Evolutionary conservation across 2,797 vertebrate genomes (phyloP).

Genomic region (Varecia variegata): DNA sequence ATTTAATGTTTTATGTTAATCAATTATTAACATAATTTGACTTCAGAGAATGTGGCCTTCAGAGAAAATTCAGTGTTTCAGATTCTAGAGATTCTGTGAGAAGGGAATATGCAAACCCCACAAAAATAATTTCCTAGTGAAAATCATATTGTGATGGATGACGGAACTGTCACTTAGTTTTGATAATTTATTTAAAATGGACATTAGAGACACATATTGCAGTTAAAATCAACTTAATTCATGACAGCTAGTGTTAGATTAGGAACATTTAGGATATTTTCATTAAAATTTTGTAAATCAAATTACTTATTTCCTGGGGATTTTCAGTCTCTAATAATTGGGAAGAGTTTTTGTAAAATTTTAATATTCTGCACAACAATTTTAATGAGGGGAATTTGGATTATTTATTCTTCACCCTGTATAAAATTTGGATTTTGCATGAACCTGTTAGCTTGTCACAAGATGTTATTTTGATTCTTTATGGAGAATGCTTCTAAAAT

Average conservation of each 20-base stretch:
- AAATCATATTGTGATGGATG: background rate
- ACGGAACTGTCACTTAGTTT: background rate
- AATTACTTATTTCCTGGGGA: background rate
- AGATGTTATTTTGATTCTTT: slow-evolving; percentile 36
- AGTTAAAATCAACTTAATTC: slow-evolving; percentile 32
- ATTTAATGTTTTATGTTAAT: background rate
- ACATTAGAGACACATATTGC: background rate
- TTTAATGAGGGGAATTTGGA: slow-evolving; percentile 7
- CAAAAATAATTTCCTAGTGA: background rate
- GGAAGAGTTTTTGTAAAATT: background rate
- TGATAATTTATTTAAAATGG: background rate
- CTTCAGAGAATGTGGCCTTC: background rate
- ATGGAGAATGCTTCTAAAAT: slow-evolving; percentile 20
- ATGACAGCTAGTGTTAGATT: background rate
- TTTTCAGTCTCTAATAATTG: slow-evolving; percentile 21
- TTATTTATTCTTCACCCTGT: slow-evolving; percentile 24
- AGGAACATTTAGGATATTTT: slow-evolving; percentile 22
- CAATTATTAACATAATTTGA: background rate
- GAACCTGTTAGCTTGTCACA: background rate
- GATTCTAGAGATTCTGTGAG: background rate
- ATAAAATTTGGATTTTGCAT: slow-evolving; percentile 1
- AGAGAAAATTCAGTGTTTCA: background rate
- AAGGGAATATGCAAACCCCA: background rate
- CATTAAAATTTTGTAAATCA: background rate
- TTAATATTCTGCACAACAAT: background rate